Evolutionary conservation across 2,888 invertebrate species (phyloP).

Genomic region (Bombyx huttoni): DNA sequence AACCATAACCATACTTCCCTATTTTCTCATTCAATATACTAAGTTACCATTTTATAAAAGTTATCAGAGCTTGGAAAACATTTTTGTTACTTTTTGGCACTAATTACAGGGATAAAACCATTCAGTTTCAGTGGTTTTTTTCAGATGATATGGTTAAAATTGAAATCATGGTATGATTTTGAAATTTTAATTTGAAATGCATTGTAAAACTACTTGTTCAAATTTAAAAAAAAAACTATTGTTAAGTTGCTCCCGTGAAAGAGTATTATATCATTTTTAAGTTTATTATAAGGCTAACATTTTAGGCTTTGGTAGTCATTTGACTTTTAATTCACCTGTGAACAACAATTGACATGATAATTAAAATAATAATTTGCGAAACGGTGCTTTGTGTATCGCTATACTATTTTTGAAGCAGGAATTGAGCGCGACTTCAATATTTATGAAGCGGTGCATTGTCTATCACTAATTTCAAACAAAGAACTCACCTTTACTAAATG

Average conservation of each 20-base stretch:
- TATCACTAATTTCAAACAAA: constrained; percentile 38
- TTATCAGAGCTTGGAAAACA: constrained; percentile 19
- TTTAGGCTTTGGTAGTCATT: background rate
- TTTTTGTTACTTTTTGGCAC: constrained; percentile 16
- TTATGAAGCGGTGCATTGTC: background rate
- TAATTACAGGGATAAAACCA: constrained; percentile 14
- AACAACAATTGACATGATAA: too few species aligned
- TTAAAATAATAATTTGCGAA: too few species aligned
- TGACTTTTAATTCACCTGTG: too few species aligned
- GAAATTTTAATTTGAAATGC: constrained; percentile 16
- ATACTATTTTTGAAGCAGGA: background rate
- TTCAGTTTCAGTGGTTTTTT: constrained; percentile 15
- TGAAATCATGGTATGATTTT: constrained; percentile 15
- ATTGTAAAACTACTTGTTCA: constrained; percentile 11
- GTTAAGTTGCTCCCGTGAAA: constrained; percentile 59
- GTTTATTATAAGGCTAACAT: background rate
- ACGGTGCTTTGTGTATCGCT: too few species aligned
- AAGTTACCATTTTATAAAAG: constrained; percentile 41
- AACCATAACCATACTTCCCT: constrained; percentile 17
- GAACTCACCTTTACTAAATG: constrained; percentile 43
- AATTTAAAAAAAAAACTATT: constrained; percentile 37
- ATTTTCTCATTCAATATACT: constrained; percentile 10
- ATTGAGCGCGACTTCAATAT: too few species aligned
- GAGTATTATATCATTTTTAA: constrained; percentile 27
- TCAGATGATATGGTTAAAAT: constrained; percentile 34